Percentiles rank a stretch among this genome's conserved stretches.
These are phyloP conservation scores for Leucopsar rothschildi DNA, from an alignment of 2,113 vertebrate genomes.

Conservation along the genomic window DNA sequence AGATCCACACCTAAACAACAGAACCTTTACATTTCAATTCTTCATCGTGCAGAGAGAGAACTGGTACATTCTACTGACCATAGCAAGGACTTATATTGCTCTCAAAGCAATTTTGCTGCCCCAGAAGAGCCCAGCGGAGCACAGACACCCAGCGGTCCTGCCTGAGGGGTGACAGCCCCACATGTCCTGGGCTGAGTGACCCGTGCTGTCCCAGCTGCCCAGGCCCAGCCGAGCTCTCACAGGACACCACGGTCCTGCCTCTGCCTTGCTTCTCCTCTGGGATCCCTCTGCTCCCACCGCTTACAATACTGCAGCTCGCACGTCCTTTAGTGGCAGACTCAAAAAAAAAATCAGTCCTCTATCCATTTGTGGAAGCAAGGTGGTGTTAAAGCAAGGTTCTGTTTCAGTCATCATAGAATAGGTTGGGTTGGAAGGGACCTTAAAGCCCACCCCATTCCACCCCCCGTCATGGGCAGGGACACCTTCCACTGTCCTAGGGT, in stretches of 20 bases:
- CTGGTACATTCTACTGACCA: accelerated
- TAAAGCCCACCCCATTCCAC: not conserved
- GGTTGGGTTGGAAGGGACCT: not conserved
- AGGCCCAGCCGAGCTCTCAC: not conserved
- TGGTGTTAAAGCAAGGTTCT: not conserved
- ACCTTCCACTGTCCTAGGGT: not conserved
- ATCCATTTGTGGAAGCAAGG: not conserved
- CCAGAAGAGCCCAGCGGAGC: not conserved
- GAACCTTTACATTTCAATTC: not conserved
- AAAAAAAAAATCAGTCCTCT: not conserved
- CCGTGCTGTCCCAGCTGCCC: not conserved
- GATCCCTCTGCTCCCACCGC: not conserved
- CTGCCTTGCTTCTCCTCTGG: not conserved
- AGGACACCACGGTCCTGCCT: not conserved
- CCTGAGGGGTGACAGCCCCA: not conserved
- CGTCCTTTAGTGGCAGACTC: accelerated
- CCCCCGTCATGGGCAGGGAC: not conserved
- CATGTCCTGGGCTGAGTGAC: not conserved
- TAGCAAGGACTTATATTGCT: not conserved
- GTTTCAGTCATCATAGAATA: not conserved
- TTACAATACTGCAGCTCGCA: accelerated
- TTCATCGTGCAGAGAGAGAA: not conserved
- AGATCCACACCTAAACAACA: not conserved
- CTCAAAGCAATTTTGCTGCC: not conserved
- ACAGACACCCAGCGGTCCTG: accelerated